Conservation (phyloP, 2,113 vertebrate genomes). For the Actinemys pallida region DNA sequence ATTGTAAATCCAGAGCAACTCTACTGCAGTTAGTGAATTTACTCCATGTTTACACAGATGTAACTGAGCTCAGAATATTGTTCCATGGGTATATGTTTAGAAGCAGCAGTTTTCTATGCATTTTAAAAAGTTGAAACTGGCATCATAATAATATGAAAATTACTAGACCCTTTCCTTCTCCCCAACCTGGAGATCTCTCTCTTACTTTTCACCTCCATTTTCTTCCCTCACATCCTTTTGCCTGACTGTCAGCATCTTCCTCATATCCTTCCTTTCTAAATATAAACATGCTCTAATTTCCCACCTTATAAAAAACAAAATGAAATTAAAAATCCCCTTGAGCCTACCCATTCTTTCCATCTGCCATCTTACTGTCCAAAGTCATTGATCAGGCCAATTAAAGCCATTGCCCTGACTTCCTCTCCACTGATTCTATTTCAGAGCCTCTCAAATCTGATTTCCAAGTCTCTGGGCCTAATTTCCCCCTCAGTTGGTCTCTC, state of each 20-base stretch:
- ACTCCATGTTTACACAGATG: not conserved
- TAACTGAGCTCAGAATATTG: not conserved
- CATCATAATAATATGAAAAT: not conserved
- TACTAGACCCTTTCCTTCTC: not conserved
- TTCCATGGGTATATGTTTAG: not conserved
- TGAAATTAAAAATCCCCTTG: not conserved
- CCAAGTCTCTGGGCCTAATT: not conserved
- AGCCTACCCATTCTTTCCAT: not conserved
- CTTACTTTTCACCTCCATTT: not conserved
- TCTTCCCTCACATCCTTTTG: not conserved
- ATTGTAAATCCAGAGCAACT: not conserved
- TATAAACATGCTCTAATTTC: not conserved
- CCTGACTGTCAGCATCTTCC: not conserved
- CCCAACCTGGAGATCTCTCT: fast-evolving
- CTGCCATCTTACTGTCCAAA: not conserved
- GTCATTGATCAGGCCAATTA: not conserved
- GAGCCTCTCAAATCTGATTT: not conserved
- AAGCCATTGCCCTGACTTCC: not conserved
- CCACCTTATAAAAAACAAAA: not conserved
- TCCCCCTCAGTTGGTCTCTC: not conserved
- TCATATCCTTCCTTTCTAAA: fast-evolving
- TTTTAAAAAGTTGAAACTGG: not conserved
- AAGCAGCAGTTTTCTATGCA: not conserved
- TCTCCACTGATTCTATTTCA: not conserved
- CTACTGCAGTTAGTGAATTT: not conserved